Evolutionary conservation across 2,113 vertebrate species (phyloP).

Genomic region (Lucifuga dentata): DNA sequence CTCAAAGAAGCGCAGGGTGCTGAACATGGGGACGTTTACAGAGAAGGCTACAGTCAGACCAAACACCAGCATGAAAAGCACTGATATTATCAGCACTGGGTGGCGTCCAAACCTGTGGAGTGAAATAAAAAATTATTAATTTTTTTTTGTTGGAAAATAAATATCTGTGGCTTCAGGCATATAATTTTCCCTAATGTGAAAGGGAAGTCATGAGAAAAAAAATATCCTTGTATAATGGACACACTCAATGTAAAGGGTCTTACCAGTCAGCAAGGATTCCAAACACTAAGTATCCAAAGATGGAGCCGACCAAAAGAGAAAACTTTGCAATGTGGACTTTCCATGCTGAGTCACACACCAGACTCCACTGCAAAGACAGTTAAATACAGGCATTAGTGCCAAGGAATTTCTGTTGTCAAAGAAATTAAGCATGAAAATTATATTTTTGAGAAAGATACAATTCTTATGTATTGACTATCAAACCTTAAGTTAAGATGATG

Average conservation of each 20-base stretch:
- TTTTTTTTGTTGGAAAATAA: background rate
- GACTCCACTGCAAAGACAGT: constrained; percentile 89
- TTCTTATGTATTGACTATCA: constrained; percentile 3
- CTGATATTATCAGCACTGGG: constrained; percentile 90
- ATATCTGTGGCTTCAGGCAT: background rate
- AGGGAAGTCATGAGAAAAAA: background rate
- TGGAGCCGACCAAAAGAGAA: constrained; percentile 95
- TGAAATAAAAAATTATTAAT: constrained; percentile 1
- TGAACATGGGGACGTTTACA: constrained; percentile 97
- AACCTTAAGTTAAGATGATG: too few relatives aligned
- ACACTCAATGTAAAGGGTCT: constrained; percentile 64
- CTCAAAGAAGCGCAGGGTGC: constrained; percentile 98
- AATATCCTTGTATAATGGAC: too few relatives aligned
- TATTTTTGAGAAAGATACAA: constrained; percentile 1
- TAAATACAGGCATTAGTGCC: constrained; percentile 44
- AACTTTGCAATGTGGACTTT: constrained; percentile 98
- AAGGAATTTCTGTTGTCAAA: background rate
- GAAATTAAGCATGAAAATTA: constrained; percentile 11
- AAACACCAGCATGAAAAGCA: constrained; percentile 94
- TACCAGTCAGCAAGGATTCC: constrained; percentile 98
- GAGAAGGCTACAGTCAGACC: constrained; percentile 95
- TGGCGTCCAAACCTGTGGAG: constrained; percentile 90
- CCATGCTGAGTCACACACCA: constrained; percentile 93
- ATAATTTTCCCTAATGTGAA: background rate
- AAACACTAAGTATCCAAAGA: constrained; percentile 96